These are phyloP conservation scores for Cyrtonyx montezumae DNA, from an alignment of 2,113 vertebrate genomes.

Conservation along the genomic window DNA sequence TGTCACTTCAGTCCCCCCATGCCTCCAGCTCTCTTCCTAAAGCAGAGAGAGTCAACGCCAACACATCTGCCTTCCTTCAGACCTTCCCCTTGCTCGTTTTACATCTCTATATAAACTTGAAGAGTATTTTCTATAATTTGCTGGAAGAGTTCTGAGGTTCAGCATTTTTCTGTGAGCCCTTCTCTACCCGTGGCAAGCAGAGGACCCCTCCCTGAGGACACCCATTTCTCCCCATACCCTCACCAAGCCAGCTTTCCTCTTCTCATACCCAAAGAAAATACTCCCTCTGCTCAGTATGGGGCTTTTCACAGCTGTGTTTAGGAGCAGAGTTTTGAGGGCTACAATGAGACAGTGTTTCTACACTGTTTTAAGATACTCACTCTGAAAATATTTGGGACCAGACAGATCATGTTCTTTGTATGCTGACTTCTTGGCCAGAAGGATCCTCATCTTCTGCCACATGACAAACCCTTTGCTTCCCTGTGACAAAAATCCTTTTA, in stretches of 20 bases:
- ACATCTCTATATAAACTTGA: not conserved
- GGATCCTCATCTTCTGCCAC: not conserved
- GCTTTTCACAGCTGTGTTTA: not conserved
- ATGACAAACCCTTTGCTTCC: not conserved
- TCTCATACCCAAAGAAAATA: not conserved
- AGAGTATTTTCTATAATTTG: not conserved
- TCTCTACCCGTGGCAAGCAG: not conserved
- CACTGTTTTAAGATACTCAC: not conserved
- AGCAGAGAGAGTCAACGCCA: not conserved
- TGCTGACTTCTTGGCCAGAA: not conserved
- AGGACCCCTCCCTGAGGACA: not conserved
- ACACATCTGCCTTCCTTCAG: not conserved
- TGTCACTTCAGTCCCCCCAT: not conserved
- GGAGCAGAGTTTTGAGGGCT: not conserved
- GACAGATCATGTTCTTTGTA: not conserved
- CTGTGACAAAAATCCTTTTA: not conserved
- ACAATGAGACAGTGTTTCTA: not conserved
- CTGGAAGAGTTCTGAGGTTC: not conserved
- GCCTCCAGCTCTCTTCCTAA: not conserved
- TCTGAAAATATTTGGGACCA: not conserved
- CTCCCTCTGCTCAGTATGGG: not conserved
- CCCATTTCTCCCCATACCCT: too few species aligned
- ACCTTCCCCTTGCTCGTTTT: not conserved
- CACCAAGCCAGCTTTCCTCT: not conserved
- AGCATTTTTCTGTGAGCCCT: not conserved